Base-by-base conservation (phyloP, 2,797 vertebrate species). In the Leuciscus waleckii region DNA sequence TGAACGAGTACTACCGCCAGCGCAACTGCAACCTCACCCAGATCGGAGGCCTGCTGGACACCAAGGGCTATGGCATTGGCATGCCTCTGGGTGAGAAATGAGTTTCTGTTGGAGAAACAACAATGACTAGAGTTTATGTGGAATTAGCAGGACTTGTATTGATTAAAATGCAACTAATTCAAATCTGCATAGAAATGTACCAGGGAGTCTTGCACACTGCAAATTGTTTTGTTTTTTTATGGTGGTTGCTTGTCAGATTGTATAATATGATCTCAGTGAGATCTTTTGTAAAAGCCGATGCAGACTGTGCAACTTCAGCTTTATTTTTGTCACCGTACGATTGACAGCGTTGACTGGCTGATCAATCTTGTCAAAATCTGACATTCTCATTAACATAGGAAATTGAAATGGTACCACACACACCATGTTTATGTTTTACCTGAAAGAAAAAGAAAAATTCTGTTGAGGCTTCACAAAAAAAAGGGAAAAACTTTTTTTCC, bases 31-130 rank as follows among this genome's bases (percentile, higher is more conserved):
- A 99, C 93, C 97, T 99, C 92, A 99, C 98, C 70, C 95, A 99
- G 96, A 98, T 99, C 76, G 98, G 98, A 89, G 98, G 98, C 87
- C 96, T 99, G 92, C 96, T 99, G 94, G 98, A 99, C 96, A 99
- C 98, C 92, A 99, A 99, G 95, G 98, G 98, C 95, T 99, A 99
- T 81, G 98, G 98, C 94, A 99, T 99, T 90, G 98, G 98, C 94
- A 98, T 99, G 98, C 97, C 98, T 76, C 92, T 98, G 92, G 98
- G 98, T 99, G 95, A 95, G 97, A 92, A 77, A 26, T 5, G 4
- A 10, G 5, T 67, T 16, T 32, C 39, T 68, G 46, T 41, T 56
- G 8, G 11, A 43, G 41, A 37, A 56, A 43, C 19, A 21, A 29
- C 63, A 56, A 23, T 67, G 19, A 7, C 29, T 49, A 41, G 16